Evolutionary conservation across 2,113 vertebrate genomes (phyloP), one percentile per base, ranked within the genome.

Genomic region (Phaethornis superciliosus): DNA sequence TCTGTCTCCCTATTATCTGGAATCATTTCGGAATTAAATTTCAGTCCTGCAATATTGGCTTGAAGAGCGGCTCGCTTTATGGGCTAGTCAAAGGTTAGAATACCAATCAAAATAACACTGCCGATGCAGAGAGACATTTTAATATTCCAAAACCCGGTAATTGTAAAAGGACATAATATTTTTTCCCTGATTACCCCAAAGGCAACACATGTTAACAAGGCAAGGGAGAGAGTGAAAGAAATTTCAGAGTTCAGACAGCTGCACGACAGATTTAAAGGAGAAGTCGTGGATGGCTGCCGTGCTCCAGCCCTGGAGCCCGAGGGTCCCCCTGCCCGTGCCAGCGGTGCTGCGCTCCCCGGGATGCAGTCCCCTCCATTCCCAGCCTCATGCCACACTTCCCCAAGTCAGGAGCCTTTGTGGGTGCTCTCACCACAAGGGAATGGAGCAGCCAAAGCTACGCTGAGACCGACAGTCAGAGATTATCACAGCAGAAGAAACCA

Each of bases 31-130:
- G 98, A 99, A 99, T 99, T 99, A 99, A 99, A 99, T 99, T 98
- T 98, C 98, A 98, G 97, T 97, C 98, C 97, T 98, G 98, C 98
- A 98, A 99, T 98, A 98, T 98, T 99, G 98, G 98, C 98, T 98
- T 97, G 96, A 98, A 98, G 98, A 99, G 98, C 96, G 91, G 98
- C 96, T 95, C 98, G 98, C 98, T 98, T 98, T 98, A 98, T 99
- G 98, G 98, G 97, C 98, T 98, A 99, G 99, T 99, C 99, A 99
- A 99, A 99, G 99, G 99, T 99, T 99, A 99, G 98, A 98, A 99
- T 99, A 99, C 98, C 99, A 99, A 99, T 99, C 99, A 99, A 98
- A 98, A 98, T 98, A 98, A 98, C 98, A 98, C 97, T 97, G 98
- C 97, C 98, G 98, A 99, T 99, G 98, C 98, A 98, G 98, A 97